phyloP scores from a whole-genome alignment of 2,888 invertebrate genomes.

The Tipula vernalis region DNA sequence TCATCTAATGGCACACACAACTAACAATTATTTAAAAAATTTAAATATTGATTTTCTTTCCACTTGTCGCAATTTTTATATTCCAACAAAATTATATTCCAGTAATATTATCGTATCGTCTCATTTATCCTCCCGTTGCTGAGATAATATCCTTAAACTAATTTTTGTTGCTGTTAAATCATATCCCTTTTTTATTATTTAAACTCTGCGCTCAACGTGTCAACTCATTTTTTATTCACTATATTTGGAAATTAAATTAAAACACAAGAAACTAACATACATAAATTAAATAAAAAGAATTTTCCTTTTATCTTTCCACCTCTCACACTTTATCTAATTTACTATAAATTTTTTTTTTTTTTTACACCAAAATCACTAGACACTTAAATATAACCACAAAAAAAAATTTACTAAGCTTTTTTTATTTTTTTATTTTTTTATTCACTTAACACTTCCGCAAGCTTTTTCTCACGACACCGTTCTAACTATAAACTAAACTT shows the following conservation, averaged over 20 bases:
- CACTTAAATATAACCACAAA: background rate
- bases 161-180: background rate
- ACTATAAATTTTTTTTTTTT: background rate
- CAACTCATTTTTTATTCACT: constrained; percentile 7
- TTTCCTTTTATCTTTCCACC: background rate
- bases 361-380: background rate
- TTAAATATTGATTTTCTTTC: background rate
- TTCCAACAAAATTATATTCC: background rate
- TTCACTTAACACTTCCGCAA: background rate
- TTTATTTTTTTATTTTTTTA: background rate
- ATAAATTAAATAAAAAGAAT: background rate
- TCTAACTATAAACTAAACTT: background rate
- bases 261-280: background rate
- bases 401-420: constrained; percentile 4
- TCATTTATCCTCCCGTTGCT: background rate
- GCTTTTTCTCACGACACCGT: background rate
- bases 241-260: background rate
- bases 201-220: background rate
- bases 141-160: background rate
- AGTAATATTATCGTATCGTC: background rate
- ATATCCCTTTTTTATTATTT: background rate
- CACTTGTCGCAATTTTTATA: background rate
- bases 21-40: background rate
- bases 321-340: background rate
- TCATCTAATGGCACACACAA: background rate